Base-by-base conservation (phyloP, 2,888 invertebrate species). In the Agriopis marginaria region DNA sequence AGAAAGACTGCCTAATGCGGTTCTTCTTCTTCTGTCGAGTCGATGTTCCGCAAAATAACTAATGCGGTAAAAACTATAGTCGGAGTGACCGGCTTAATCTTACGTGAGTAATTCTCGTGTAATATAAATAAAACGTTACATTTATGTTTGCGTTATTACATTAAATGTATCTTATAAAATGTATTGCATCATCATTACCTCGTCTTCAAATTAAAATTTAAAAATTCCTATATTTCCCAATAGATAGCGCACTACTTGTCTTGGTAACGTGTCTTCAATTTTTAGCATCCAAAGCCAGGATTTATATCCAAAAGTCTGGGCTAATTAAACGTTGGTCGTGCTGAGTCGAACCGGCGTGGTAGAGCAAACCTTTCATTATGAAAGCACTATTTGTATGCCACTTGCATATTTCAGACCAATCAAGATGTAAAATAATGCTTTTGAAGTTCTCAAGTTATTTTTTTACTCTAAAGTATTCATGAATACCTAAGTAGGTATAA, bases 271-370 rank as follows among this genome's bases (percentile, higher is more conserved):
- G 59, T 63, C 68, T 49, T 11, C 12, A 58, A 32, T 68, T 9
- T 39, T 14, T 53, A 14, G 7, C 9, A 53, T 58, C 58, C 23
- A 4, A 54, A 12, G 8, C 44, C 40, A 45, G 72, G 79, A 83
- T 82, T 83, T 85, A 82, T 79, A 75, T 77, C 77, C 79, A 70
- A 81, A 79, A 82, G 83, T 82, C 81, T 71, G 81, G 76, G 77
- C 83, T 87, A 87, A 88, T 88, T 87, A 87, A 85, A 80, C 76
- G 72, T 51, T 76, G 63, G 77, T 63, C 70, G 75, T 70, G 74
- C 73, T 74, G 77, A 64, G 54, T 63, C 75, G 74, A 79, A 73
- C 78, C 74, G 67, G 79, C 80, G 72, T 73, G 73, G 76, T 74
- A 74, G 70, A 67, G 73, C 77, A 75, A 72, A 65, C 68, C 69